Conservation (phyloP, 1,140 invertebrate genomes). For the Sarcophaga bullata region DNA sequence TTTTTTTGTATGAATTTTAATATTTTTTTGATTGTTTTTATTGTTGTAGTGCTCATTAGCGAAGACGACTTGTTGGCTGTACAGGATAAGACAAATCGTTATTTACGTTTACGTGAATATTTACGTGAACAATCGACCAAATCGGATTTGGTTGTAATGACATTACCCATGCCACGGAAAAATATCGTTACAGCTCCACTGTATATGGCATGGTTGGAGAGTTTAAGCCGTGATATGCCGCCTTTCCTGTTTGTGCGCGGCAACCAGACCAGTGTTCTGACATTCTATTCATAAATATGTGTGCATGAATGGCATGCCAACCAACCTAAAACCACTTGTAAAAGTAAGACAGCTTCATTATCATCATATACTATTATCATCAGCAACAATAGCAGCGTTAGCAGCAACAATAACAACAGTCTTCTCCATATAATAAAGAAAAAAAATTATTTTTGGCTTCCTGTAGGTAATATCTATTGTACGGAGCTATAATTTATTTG, state of each 20-base stretch:
- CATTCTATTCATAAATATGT: conserved; percentile 90
- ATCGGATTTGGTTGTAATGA: conserved; percentile 88
- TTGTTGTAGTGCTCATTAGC: conserved; percentile 74
- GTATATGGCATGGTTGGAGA: conserved; percentile 95
- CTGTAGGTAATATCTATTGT: too few relatives aligned
- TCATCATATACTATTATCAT: neutral
- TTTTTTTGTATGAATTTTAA: neutral
- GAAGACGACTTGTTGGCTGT: conserved; percentile 86
- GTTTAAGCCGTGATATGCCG: conserved; percentile 88
- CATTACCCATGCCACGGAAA: conserved; percentile 91
- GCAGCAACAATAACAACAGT: too few relatives aligned
- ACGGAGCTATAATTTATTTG: too few relatives aligned
- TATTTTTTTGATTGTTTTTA: conserved; percentile 17
- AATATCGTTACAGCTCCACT: conserved; percentile 87
- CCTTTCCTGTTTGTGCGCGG: conserved; percentile 92
- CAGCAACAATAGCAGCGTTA: neutral
- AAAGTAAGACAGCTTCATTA: neutral
- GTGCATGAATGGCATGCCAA: neutral
- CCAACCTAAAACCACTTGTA: conserved; percentile 39
- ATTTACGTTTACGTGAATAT: conserved; percentile 88
- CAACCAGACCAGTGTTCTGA: conserved; percentile 95
- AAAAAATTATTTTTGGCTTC: too few relatives aligned
- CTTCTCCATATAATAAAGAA: too few relatives aligned
- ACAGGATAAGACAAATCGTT: conserved; percentile 90
- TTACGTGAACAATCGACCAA: conserved; percentile 85